Conservation (phyloP, 2,888 invertebrate genomes). For the Neria commutata region DNA sequence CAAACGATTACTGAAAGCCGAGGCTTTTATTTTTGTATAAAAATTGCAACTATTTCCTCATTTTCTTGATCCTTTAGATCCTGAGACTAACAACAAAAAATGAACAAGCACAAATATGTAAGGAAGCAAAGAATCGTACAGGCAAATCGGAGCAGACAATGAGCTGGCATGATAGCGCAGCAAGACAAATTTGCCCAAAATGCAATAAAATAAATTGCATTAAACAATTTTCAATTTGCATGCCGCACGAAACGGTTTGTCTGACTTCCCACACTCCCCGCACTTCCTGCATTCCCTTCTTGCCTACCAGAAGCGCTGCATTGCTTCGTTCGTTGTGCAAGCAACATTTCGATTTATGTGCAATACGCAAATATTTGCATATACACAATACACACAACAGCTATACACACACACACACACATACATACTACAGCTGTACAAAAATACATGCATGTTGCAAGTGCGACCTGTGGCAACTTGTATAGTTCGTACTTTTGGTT, state of each 20-base stretch:
- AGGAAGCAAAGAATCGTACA: too few relatives aligned
- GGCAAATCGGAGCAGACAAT: conserved; percentile 12
- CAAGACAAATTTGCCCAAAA: background rate
- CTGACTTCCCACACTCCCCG: too few relatives aligned
- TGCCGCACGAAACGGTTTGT: too few relatives aligned
- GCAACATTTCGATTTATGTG: conserved; percentile 13
- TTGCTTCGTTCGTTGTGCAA: too few relatives aligned
- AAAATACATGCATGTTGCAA: too few relatives aligned
- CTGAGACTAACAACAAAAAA: conserved; percentile 26
- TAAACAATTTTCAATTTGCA: background rate
- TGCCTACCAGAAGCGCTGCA: too few relatives aligned
- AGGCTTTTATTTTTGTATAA: too few relatives aligned
- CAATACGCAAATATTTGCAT: conserved; percentile 1
- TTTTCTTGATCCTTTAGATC: background rate
- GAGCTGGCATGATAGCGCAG: too few relatives aligned
- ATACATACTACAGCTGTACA: background rate
- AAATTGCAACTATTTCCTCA: conserved; percentile 23
- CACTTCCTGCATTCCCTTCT: too few relatives aligned
- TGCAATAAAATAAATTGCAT: background rate
- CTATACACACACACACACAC: background rate
- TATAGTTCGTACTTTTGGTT: too few relatives aligned
- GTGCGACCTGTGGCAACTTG: too few relatives aligned
- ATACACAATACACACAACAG: background rate
- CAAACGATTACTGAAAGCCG: too few relatives aligned
- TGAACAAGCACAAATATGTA: conserved; percentile 28